Base-by-base conservation (phyloP, 2,888 invertebrate species). In the Eutolmus rufibarbis region DNA sequence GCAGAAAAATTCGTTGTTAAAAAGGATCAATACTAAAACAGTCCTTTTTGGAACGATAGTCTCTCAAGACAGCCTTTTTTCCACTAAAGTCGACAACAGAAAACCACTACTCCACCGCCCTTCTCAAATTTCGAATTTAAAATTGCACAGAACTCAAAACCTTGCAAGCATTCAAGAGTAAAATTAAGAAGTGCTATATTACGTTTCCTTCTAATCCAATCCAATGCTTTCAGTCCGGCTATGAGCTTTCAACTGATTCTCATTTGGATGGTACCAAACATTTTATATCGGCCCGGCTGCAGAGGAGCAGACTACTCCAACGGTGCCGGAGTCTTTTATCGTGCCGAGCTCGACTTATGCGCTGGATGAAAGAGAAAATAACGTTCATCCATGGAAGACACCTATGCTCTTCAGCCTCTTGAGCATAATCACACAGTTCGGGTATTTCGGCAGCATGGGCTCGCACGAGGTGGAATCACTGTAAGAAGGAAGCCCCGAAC, bases 141-240 rank as follows among this genome's bases (percentile, higher is more conserved):
- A 28, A 28, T 46, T 31, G 31, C 74, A 85, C 85, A 85, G 12
- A 85, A 74, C 74, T 74, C 23, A 74, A 40, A 74, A 85, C 34
- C 23, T 66, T 66, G 23, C 66, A 66, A 66, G 12, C 23, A 66
- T 66, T 66, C 12, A 19, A 23, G 40, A 40, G 9, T 66, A 23
- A 28, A 66, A 66, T 66, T 23, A 66, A 66, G 3, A 66, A 7
- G 66, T 66, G 28, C 28, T 66, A 12, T 66, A 34, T 86, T 86
- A 56, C 77, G 37, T 86, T 57, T 86, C 66, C 12, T 8, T 56
- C 77, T 46, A 85, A 51, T 86, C 77, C 86, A 86, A 86, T 66
- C 66, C 78, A 86, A 57, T 40, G 91, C 90, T 90, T 89, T 90
- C 91, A 90, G 89, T 90, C 90, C 91, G 91, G 90, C 90, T 90